Percentiles rank a stretch among this genome's conserved stretches.
Evolutionary conservation across 2,888 invertebrate species (phyloP).

Genomic region (Sminthurides aquaticus): DNA sequence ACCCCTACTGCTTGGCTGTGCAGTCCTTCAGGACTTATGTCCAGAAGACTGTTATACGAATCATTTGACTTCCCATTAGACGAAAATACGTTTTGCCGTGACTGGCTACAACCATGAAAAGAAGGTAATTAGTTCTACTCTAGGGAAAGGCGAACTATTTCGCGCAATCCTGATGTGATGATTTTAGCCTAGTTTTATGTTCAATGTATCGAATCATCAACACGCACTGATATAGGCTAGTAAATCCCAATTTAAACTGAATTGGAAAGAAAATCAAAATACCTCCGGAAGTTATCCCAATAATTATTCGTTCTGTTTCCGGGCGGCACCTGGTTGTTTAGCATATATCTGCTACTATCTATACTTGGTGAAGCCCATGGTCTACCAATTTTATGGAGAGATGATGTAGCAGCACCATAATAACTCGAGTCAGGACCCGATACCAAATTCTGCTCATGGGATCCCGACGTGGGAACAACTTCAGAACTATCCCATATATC

Average conservation of each 20-base stretch:
- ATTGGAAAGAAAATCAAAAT: constrained; percentile 42
- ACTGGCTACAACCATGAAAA: constrained; percentile 61
- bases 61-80: constrained; percentile 55
- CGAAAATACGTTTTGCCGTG: constrained; percentile 77
- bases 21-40: constrained; percentile 9
- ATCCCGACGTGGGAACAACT: neutral
- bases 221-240: too few species aligned
- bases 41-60: constrained; percentile 13
- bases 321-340: constrained; percentile 84
- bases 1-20: neutral
- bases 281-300: constrained; percentile 91
- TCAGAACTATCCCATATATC: neutral
- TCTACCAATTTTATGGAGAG: constrained; percentile 5
- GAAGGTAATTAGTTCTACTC: constrained; percentile 45
- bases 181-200: too few species aligned
- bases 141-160: too few species aligned
- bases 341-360: constrained; percentile 32
- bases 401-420: neutral
- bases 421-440: neutral
- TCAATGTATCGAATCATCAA: too few species aligned
- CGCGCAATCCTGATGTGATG: too few species aligned
- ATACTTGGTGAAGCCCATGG: constrained; percentile 18
- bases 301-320: constrained; percentile 87
- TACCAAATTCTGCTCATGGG: neutral
- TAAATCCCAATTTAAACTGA: neutral